Evolutionary conservation across 2,797 vertebrate genomes (phyloP).

Genomic region (Enteromius unitaeniatus): DNA sequence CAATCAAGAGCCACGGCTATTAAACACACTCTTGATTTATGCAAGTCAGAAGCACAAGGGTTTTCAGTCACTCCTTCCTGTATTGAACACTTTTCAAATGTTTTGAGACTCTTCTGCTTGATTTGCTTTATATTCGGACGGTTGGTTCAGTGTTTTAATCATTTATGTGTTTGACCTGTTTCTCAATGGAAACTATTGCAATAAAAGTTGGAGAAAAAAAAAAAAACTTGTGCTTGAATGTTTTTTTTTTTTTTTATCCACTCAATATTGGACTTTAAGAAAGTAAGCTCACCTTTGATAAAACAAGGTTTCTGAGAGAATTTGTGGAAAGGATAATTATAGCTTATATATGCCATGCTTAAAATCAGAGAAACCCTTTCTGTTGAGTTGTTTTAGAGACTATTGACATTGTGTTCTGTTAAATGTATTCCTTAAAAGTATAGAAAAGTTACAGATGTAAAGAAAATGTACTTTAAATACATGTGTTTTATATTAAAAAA

Average conservation of each 20-base stretch:
- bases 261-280: not conserved
- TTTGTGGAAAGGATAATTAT: too few species aligned
- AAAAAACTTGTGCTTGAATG: not conserved
- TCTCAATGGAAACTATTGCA: not conserved
- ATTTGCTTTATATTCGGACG: not conserved
- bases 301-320: not conserved
- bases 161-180: not conserved
- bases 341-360: not conserved
- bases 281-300: not conserved
- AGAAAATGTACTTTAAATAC: too few species aligned
- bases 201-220: not conserved
- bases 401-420: too few species aligned
- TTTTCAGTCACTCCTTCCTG: not conserved
- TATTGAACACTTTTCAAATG: not conserved
- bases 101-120: not conserved
- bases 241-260: not conserved
- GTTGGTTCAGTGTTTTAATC: not conserved
- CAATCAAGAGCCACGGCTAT: not conserved
- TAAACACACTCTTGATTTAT: not conserved
- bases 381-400: too few species aligned
- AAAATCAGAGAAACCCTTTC: not conserved
- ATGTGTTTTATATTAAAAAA: too few species aligned
- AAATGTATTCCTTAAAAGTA: too few species aligned
- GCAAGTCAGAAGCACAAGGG: conserved; percentile 8
- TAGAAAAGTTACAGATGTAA: too few species aligned